phyloP scores from a whole-genome alignment of 2,888 invertebrate genomes.

The Mythimna albipuncta region DNA sequence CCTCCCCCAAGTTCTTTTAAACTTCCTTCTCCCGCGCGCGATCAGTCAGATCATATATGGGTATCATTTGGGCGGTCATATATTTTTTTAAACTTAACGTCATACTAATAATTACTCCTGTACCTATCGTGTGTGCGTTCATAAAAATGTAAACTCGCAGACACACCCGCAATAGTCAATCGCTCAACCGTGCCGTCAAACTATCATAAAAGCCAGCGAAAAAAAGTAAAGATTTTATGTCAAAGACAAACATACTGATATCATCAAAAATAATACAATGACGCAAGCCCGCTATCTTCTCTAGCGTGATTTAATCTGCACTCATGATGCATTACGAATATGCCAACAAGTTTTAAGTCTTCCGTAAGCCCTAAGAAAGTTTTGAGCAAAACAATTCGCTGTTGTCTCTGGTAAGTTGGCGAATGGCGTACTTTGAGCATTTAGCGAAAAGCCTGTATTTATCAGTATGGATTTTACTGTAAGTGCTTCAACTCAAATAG shows the following conservation, averaged over 20 bases:
- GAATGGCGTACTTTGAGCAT: slow-evolving; percentile 50
- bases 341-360: slow-evolving; percentile 39
- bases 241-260: slow-evolving; percentile 25
- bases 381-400: slow-evolving; percentile 50
- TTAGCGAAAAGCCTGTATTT: slow-evolving; percentile 55
- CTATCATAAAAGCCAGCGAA: not conserved
- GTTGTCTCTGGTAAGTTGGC: slow-evolving; percentile 31
- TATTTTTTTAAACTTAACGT: no score
- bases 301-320: slow-evolving; percentile 42
- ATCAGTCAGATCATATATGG: not conserved
- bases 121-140: no score
- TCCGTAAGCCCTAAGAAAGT: slow-evolving; percentile 28
- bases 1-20: no score
- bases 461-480: slow-evolving; percentile 55
- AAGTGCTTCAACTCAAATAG: slow-evolving; percentile 62
- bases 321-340: slow-evolving; percentile 25
- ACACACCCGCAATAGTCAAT: no score
- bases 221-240: not conserved
- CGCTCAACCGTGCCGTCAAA: slow-evolving; percentile 1
- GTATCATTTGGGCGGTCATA: no score
- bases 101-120: no score
- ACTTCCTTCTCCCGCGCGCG: no score
- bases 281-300: slow-evolving; percentile 18
- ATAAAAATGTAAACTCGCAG: no score
- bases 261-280: slow-evolving; percentile 20